Conservation (phyloP, 1,140 invertebrate species). For the Oreohelix idahoensis region DNA sequence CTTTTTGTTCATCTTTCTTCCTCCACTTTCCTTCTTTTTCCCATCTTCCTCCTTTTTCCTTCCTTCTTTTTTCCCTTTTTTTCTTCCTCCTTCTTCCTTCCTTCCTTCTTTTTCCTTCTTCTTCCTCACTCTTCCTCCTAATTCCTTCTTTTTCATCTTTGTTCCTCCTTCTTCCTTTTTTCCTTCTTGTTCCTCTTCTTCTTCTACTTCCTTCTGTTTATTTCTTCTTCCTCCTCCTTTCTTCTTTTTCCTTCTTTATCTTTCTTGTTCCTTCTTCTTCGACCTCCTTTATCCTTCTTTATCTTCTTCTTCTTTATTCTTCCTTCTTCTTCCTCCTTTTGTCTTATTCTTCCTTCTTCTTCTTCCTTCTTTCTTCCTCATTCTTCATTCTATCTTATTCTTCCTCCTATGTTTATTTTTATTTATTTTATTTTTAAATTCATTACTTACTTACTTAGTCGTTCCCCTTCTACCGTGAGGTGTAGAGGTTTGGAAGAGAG, state of each 20-base stretch:
- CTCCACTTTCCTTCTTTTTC: neutral
- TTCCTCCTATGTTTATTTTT: no score
- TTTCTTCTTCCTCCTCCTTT: neutral
- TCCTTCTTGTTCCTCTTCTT: neutral
- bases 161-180: neutral
- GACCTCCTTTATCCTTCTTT: constrained; percentile 1
- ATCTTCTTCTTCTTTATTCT: neutral
- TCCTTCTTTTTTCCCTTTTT: neutral
- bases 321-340: neutral
- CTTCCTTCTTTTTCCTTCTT: no score
- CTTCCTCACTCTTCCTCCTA: neutral
- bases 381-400: no score
- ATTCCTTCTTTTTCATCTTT: no score
- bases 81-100: neutral
- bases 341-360: neutral
- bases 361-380: neutral
- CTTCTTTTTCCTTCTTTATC: neutral
- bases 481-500: no score
- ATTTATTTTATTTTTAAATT: no score
- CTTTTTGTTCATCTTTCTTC: neutral
- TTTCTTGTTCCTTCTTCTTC: neutral
- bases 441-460: no score
- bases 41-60: no score
- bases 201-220: no score
- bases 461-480: no score